phyloP scores from a whole-genome alignment of 2,113 vertebrate species.

The Pollimyrus isidori region DNA sequence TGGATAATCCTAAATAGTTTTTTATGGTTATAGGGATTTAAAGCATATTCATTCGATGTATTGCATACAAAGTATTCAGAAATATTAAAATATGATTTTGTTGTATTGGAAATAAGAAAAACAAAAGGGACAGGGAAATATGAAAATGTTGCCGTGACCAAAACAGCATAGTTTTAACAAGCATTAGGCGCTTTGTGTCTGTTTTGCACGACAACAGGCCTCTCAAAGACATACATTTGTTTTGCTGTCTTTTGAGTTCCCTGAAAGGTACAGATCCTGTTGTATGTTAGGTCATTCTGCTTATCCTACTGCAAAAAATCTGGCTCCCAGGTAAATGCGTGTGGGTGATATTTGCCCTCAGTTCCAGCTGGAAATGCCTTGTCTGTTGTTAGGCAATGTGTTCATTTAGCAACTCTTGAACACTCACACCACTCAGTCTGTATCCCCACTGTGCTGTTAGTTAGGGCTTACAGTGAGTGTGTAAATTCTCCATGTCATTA shows the following conservation, averaged over 20 bases:
- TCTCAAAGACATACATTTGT: neutral
- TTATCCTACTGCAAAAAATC: neutral
- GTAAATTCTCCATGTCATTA: neutral
- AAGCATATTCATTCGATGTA: slow-evolving; percentile 59
- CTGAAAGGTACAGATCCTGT: neutral
- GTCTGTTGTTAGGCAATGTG: neutral
- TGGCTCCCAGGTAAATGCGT: neutral
- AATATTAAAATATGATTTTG: slow-evolving; percentile 35
- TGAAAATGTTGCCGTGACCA: neutral
- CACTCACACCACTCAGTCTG: neutral
- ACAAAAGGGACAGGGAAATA: slow-evolving; percentile 37
- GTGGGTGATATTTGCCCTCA: neutral
- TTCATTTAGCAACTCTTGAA: neutral
- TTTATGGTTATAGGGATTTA: slow-evolving; percentile 56
- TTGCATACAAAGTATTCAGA: slow-evolving; percentile 41
- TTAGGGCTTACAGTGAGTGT: neutral
- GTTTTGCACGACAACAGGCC: neutral
- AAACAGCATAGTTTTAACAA: neutral
- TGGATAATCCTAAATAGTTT: slow-evolving; percentile 67
- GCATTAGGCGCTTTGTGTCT: neutral
- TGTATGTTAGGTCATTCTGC: neutral
- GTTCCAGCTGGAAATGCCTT: neutral
- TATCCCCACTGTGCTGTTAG: neutral
- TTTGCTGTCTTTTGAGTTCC: neutral
- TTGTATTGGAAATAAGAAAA: slow-evolving; percentile 28